Evolutionary conservation across 2,113 vertebrate species (phyloP), one percentile per base, ranked within the genome.

Genomic region (Scatophagus argus): DNA sequence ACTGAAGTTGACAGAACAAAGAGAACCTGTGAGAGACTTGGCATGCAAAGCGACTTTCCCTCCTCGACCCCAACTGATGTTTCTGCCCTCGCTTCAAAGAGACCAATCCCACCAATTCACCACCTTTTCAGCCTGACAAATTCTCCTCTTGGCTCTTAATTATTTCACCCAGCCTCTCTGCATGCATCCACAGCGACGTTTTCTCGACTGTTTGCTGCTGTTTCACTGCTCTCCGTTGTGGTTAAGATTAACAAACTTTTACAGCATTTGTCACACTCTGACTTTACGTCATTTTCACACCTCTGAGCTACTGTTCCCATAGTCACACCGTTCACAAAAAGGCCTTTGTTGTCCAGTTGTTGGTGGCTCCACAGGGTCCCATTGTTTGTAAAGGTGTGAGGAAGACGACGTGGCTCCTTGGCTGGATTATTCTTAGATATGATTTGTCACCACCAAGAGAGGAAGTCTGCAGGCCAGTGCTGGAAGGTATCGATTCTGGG

Each of bases 1-100:
- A 86, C 63, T 32, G 34, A 74, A 81, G 59, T 63, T 29, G 71
- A 84, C 78, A 87, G 88, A 84, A 92, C 84, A 87, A 87, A 90
- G 86, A 72, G 59, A 79, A 86, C 58, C 79, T 87, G 84, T 66
- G 64, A 76, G 56, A 11, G 65, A 59, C 39, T 79, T 85, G 88
- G 82, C 83, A 75, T 1, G 8, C 0, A 0, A 34, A 16, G 62
- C 32, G 1, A 70, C n/a, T 44, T 59, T 69, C 43, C 59, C 64
- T 58, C 54, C 31, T 52, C 68, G 60, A 82, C 68, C 82, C 60
- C 56, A 11, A 32, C 11, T 47, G 47, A 41, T 70, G 31, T 38
- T 55, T 59, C 65, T 60, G 52, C 23, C 83, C 62, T 52, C 27
- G 19, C 32, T 75, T 76, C 68, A 82, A 43, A 82, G 32, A 36